These are phyloP conservation scores for Isurus oxyrinchus DNA, from an alignment of 2,113 vertebrate species.

Conservation along the genomic window DNA sequence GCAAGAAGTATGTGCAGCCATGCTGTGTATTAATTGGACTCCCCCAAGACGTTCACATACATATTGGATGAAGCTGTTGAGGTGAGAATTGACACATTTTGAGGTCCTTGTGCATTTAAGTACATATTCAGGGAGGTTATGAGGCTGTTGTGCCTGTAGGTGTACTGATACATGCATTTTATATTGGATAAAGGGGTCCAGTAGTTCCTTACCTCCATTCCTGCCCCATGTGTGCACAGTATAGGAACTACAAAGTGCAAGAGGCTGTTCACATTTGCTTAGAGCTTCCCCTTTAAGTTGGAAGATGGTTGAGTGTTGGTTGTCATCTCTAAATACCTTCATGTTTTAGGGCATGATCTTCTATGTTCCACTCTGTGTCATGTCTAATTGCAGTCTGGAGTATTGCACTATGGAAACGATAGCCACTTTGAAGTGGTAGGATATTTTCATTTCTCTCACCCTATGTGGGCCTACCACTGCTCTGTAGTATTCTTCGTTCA, in stretches of 20 bases:
- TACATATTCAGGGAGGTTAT: neutral
- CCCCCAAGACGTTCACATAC: neutral
- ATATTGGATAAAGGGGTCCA: neutral
- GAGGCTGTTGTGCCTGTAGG: neutral
- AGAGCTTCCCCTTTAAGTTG: neutral
- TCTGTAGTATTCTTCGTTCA: neutral
- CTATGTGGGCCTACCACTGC: neutral
- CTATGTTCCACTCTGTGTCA: neutral
- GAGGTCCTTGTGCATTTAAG: neutral
- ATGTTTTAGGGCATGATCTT: neutral
- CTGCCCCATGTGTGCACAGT: neutral
- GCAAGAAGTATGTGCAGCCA: neutral
- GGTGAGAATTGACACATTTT: neutral
- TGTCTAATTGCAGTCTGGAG: neutral
- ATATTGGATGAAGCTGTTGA: neutral
- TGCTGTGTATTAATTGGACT: neutral
- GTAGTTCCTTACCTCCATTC: neutral
- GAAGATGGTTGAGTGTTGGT: neutral
- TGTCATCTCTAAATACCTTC: neutral
- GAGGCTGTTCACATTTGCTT: neutral
- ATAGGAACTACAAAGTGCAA: neutral
- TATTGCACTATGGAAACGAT: neutral
- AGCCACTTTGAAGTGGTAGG: neutral
- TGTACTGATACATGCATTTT: neutral
- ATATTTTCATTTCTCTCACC: neutral